A percentile compares a stretch with the other conserved stretches of the same genome.
phyloP scores from a whole-genome alignment of 2,888 invertebrate species.

The Ophonus ardosiacus region DNA sequence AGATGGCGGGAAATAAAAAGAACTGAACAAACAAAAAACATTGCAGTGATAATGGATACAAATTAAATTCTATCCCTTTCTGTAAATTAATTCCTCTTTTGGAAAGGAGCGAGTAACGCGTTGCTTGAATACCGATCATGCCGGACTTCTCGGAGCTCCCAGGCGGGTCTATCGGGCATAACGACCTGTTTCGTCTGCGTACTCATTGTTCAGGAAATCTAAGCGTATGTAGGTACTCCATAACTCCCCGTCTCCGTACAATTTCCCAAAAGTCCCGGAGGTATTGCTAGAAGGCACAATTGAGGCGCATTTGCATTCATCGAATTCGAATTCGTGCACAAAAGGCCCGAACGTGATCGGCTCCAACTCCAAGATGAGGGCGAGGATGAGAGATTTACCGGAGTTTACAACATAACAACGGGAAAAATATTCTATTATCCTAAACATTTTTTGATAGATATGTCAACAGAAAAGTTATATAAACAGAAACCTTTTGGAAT shows the following conservation, averaged over 20 bases:
- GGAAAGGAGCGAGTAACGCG: no score
- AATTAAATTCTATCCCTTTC: no score
- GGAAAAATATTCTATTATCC: not conserved
- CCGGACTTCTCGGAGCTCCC: no score
- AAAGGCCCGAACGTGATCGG: conserved; percentile 24
- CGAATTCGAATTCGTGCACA: conserved; percentile 10
- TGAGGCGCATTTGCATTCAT: conserved; percentile 48
- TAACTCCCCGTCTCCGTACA: conserved; percentile 24
- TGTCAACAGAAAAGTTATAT: not conserved
- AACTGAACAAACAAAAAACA: no score
- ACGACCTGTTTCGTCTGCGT: not conserved
- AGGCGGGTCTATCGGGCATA: no score
- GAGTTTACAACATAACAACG: conserved; percentile 6
- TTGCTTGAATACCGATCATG: no score
- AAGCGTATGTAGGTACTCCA: conserved; percentile 24
- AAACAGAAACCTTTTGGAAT: no score
- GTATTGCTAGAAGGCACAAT: not conserved
- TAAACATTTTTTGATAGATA: not conserved
- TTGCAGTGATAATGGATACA: no score
- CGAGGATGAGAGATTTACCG: not conserved
- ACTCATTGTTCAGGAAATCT: conserved; percentile 38
- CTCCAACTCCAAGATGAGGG: not conserved
- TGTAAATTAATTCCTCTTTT: no score
- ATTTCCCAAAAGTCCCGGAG: conserved; percentile 34
- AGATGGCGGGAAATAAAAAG: no score